These are phyloP conservation scores for Copidosoma floridanum DNA, from an alignment of 1,140 invertebrate species.

Conservation along the genomic window DNA sequence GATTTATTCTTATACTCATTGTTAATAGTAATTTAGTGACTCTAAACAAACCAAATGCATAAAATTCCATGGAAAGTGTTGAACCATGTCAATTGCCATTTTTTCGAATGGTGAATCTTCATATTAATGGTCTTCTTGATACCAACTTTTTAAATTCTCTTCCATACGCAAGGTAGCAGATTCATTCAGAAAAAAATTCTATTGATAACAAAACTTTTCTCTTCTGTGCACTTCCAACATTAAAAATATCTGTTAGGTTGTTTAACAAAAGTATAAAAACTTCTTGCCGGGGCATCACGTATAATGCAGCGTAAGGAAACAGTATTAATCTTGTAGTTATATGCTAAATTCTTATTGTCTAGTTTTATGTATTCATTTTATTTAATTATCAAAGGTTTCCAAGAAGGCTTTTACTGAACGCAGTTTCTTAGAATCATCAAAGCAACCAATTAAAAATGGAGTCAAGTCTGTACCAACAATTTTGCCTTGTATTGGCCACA, in stretches of 20 bases:
- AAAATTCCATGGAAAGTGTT: background rate
- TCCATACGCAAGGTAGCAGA: background rate
- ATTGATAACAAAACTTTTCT: background rate
- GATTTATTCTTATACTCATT: background rate
- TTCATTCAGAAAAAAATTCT: background rate
- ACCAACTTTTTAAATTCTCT: background rate
- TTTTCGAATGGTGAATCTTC: background rate
- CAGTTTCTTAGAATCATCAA: too few relatives aligned
- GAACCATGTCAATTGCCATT: background rate
- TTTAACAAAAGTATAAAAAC: background rate
- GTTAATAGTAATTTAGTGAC: background rate
- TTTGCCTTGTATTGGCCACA: too few relatives aligned
- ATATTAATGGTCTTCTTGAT: background rate
- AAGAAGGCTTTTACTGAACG: too few relatives aligned
- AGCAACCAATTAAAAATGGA: too few relatives aligned
- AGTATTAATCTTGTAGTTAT: background rate
- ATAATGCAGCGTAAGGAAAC: background rate
- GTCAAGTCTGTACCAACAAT: too few relatives aligned
- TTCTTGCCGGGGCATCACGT: background rate
- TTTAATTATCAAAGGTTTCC: too few relatives aligned
- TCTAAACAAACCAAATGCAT: background rate
- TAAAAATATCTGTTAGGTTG: background rate
- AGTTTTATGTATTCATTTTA: background rate
- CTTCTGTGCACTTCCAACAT: background rate
- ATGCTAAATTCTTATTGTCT: background rate